A percentile compares a stretch with the other conserved stretches of the same genome.
phyloP scores from a whole-genome alignment of 2,113 vertebrate genomes.

The Albula glossodonta region DNA sequence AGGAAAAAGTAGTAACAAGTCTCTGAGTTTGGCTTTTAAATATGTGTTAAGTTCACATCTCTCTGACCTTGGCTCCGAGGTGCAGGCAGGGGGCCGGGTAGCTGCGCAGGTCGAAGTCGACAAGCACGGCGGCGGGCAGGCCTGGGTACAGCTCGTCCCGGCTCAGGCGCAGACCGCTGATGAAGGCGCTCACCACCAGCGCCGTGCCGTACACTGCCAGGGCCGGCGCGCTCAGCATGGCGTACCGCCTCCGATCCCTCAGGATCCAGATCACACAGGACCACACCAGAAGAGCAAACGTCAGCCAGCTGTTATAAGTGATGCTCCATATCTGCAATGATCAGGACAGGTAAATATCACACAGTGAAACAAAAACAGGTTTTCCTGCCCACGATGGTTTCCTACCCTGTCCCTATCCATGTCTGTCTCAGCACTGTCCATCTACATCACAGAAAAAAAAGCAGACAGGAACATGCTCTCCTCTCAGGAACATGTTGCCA shows the following conservation, averaged over 20 bases:
- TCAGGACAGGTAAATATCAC: background rate
- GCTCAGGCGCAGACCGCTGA: constrained; percentile 69
- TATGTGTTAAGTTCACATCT: background rate
- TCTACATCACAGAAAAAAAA: too few species aligned
- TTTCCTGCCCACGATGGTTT: background rate
- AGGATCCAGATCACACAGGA: constrained; percentile 74
- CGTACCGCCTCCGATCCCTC: constrained; percentile 64
- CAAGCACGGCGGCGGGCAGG: constrained; percentile 61
- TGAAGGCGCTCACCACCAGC: constrained; percentile 69
- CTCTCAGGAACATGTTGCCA: too few species aligned
- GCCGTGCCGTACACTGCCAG: constrained; percentile 74
- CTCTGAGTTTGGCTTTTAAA: background rate
- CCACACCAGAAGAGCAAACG: constrained; percentile 74
- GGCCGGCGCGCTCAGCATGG: constrained; percentile 80
- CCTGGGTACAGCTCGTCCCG: constrained; percentile 68
- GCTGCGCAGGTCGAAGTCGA: constrained; percentile 72
- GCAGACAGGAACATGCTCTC: too few species aligned
- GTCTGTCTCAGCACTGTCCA: too few species aligned
- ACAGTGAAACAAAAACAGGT: too few species aligned
- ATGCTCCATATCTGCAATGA: constrained; percentile 69
- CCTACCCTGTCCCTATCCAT: too few species aligned
- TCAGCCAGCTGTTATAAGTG: constrained; percentile 72
- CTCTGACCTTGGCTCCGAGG: constrained; percentile 69
- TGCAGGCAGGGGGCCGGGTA: constrained; percentile 67
- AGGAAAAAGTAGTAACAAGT: background rate